phyloP scores from a whole-genome alignment of 1,140 invertebrate genomes.

The Drosophila repletoides region DNA sequence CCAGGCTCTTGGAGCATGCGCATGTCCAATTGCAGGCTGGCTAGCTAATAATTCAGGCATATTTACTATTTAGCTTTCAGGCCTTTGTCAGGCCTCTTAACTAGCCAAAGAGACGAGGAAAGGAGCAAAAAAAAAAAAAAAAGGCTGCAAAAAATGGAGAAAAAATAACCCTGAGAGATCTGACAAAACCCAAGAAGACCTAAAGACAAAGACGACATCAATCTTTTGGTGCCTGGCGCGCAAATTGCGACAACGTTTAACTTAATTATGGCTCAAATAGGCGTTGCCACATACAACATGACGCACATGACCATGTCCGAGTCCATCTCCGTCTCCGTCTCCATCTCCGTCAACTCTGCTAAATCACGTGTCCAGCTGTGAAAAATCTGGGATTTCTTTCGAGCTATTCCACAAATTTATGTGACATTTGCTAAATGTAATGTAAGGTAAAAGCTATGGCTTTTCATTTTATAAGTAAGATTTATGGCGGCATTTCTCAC shows the following conservation, averaged over 20 bases:
- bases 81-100: conserved; percentile 65
- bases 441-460: neutral
- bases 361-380: conserved; percentile 13
- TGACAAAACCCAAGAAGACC: conserved; percentile 32
- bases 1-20: conserved; percentile 57
- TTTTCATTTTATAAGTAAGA: neutral
- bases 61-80: conserved; percentile 54
- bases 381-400: conserved; percentile 2
- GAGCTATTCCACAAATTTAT: conserved; percentile 36
- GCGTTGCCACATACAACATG: conserved; percentile 55
- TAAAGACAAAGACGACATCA: conserved; percentile 72
- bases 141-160: conserved; percentile 26
- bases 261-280: conserved; percentile 79
- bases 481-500: neutral
- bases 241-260: conserved; percentile 80
- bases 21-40: conserved; percentile 64
- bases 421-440: conserved; percentile 35
- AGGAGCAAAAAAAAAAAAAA: no score
- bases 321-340: no score
- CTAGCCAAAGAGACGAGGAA: conserved; percentile 53
- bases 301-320: conserved; percentile 62
- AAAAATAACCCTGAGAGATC: neutral
- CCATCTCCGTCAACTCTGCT: conserved; percentile 7
- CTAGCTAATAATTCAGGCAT: conserved; percentile 72
- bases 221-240: conserved; percentile 63